Percentiles rank a stretch among this genome's conserved stretches.
Conservation (phyloP, 2,888 invertebrate genomes). For the Sicus ferrugineus region DNA sequence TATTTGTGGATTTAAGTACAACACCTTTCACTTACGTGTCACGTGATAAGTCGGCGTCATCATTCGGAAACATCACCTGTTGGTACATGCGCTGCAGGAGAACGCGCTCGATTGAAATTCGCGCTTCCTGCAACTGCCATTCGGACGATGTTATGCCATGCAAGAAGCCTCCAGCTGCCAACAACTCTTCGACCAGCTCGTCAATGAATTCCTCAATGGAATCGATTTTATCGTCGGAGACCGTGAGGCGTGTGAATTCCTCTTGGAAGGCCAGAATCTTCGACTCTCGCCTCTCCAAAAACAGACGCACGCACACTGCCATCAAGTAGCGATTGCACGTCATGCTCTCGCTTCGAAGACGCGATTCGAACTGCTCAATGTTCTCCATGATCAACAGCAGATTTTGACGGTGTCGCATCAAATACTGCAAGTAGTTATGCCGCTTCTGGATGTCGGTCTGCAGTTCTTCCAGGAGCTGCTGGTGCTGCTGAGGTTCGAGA, state of each 20-base stretch:
- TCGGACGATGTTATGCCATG: constrained; percentile 68
- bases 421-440: constrained; percentile 82
- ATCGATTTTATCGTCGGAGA: constrained; percentile 92
- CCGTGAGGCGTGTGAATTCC: constrained; percentile 80
- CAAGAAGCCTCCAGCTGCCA: constrained; percentile 75
- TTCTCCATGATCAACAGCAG: constrained; percentile 78
- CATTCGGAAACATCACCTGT: constrained; percentile 95
- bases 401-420: constrained; percentile 81
- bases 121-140: constrained; percentile 77
- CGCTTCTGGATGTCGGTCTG: constrained; percentile 79
- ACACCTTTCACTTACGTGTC: constrained; percentile 75
- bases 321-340: constrained; percentile 79
- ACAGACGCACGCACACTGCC: constrained; percentile 79
- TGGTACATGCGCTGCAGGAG: constrained; percentile 91
- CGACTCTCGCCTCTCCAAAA: constrained; percentile 79
- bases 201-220: constrained; percentile 83
- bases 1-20: background rate
- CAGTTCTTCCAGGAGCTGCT: constrained; percentile 76
- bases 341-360: constrained; percentile 74
- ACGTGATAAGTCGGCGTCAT: constrained; percentile 90
- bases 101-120: constrained; percentile 86
- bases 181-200: constrained; percentile 74
- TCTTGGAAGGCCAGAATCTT: constrained; percentile 78
- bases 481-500: constrained; percentile 76
- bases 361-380: constrained; percentile 70